phyloP scores from a whole-genome alignment of 2,797 vertebrate species.

The Pelobates cultripes region DNA sequence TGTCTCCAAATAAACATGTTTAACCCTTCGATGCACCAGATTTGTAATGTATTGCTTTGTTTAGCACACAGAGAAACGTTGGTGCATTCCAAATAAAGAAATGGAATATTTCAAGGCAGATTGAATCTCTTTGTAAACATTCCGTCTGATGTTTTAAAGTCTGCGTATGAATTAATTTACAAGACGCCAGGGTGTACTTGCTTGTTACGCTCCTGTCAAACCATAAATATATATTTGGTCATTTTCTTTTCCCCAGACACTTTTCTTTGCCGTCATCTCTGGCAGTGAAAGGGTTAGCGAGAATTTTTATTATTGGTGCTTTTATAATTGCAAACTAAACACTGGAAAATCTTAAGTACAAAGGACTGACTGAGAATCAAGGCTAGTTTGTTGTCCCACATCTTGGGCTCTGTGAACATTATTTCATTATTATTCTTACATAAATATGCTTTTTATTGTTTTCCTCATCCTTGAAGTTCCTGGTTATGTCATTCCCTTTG shows the following conservation, averaged over 20 bases:
- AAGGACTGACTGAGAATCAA: not conserved
- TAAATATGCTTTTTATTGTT: conserved; percentile 7
- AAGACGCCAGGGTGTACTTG: no score
- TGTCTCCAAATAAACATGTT: not conserved
- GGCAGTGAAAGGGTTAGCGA: no score
- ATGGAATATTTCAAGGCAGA: not conserved
- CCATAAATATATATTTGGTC: no score
- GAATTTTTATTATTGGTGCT: no score
- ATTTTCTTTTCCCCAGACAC: no score
- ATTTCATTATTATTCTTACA: conserved; percentile 3
- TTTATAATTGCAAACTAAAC: not conserved
- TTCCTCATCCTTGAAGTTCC: conserved; percentile 6
- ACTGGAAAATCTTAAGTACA: not conserved
- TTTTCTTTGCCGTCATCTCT: no score
- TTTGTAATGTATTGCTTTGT: no score
- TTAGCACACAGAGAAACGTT: not conserved
- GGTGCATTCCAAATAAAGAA: not conserved
- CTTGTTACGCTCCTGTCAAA: no score
- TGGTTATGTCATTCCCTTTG: conserved; percentile 8
- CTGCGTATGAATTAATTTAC: no score
- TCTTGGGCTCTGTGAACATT: not conserved
- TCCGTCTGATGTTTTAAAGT: no score
- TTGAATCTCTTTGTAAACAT: no score
- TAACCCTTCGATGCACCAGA: not conserved
- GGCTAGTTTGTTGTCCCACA: not conserved